Evolutionary conservation across 1,140 invertebrate genomes (phyloP).

Genomic region (Leptonema lineaticorne): DNA sequence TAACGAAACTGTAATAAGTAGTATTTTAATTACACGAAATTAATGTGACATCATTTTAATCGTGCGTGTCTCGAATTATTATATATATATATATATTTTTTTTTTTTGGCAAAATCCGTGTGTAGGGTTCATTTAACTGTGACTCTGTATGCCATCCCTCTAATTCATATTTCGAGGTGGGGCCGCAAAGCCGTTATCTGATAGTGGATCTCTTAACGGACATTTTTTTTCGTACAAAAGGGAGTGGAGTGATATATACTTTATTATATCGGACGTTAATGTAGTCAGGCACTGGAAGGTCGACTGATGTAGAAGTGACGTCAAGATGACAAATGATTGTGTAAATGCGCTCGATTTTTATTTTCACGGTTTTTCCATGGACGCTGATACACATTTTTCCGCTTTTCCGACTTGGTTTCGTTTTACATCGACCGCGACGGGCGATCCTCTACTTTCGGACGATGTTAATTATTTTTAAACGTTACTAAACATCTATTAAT

Average conservation of each 20-base stretch:
- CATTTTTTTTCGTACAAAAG: conserved; percentile 25
- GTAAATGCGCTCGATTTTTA: conserved; percentile 24
- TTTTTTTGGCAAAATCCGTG: conserved; percentile 10
- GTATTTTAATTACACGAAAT: too few species aligned
- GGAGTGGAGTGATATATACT: conserved; percentile 36
- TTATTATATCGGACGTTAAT: conserved; percentile 37
- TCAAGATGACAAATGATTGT: conserved; percentile 40
- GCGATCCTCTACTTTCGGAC: too few species aligned
- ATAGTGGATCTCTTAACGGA: conserved; percentile 33
- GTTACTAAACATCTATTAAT: too few species aligned
- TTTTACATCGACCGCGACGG: too few species aligned
- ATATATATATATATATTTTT: too few species aligned
- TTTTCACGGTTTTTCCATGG: not conserved
- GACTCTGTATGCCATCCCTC: conserved; percentile 12
- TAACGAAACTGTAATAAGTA: too few species aligned
- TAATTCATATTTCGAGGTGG: conserved; percentile 31
- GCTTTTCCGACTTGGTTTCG: conserved; percentile 20
- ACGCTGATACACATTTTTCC: too few species aligned
- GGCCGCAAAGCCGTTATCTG: conserved; percentile 25
- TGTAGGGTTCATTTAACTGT: conserved; percentile 6
- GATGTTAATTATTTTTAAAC: too few species aligned
- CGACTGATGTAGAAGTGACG: conserved; percentile 33
- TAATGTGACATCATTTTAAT: too few species aligned
- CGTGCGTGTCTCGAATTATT: too few species aligned
- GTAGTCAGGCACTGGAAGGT: conserved; percentile 28